A percentile compares a stretch with the other conserved stretches of the same genome.
These are phyloP conservation scores for Macrobrachium rosenbergii DNA, from an alignment of 1,140 invertebrate genomes.

Conservation along the genomic window DNA sequence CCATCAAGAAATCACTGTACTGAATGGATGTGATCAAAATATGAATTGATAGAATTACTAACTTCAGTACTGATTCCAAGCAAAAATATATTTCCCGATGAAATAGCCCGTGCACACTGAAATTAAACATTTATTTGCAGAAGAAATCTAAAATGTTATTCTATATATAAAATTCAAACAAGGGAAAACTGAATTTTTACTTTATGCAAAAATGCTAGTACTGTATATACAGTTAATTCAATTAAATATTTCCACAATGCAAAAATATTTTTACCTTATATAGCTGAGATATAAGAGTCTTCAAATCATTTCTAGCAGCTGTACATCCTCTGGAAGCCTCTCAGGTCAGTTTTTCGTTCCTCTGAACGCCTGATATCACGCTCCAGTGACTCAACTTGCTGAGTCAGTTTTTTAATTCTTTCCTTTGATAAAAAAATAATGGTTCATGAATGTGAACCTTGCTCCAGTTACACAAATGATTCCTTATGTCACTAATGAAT, in stretches of 20 bases:
- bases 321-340: constrained; percentile 57
- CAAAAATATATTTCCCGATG: too few relatives aligned
- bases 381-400: constrained; percentile 56
- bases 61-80: too few relatives aligned
- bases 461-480: background rate
- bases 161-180: too few relatives aligned
- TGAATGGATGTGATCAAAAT: too few relatives aligned
- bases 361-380: constrained; percentile 25
- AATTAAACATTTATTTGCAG: too few relatives aligned
- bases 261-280: constrained; percentile 34
- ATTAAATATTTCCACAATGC: background rate
- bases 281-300: constrained; percentile 47
- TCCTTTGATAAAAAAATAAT: constrained; percentile 39
- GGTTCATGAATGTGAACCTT: background rate
- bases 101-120: too few relatives aligned
- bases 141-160: too few relatives aligned
- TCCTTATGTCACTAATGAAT: background rate
- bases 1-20: too few relatives aligned
- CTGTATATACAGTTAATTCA: background rate
- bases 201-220: background rate
- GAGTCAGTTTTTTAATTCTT: constrained; percentile 40
- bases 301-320: constrained; percentile 48
- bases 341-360: constrained; percentile 45
- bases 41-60: too few relatives aligned
- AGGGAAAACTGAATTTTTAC: background rate